These are phyloP conservation scores for Halocaridina rubra DNA, from an alignment of 2,888 invertebrate species.

Conservation along the genomic window DNA sequence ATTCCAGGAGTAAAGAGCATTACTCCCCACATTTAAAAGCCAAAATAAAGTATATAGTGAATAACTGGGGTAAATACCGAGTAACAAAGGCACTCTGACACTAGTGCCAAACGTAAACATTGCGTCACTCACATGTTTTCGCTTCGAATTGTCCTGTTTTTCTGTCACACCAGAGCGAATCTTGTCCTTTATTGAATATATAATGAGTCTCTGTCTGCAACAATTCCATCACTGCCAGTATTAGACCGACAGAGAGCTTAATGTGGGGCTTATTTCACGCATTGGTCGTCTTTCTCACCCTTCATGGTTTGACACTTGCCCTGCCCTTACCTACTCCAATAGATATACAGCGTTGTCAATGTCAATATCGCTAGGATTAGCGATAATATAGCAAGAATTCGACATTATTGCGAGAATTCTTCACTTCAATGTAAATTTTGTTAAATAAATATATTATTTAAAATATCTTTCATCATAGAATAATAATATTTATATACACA, in stretches of 20 bases:
- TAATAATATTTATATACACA: neutral
- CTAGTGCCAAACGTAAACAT: conserved; percentile 38
- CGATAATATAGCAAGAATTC: neutral
- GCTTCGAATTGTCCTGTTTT: conserved; percentile 47
- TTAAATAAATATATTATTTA: neutral
- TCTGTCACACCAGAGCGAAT: conserved; percentile 49
- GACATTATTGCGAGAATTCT: neutral
- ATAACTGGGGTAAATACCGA: too few species aligned
- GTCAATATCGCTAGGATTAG: neutral
- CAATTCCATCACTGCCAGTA: conserved; percentile 37
- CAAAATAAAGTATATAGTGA: too few species aligned
- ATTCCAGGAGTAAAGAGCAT: too few species aligned
- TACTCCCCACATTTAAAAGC: too few species aligned
- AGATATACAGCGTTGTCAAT: neutral
- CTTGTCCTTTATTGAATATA: conserved; percentile 37
- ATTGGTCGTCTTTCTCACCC: conserved; percentile 34
- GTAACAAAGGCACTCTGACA: too few species aligned
- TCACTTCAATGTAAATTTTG: conserved; percentile 15
- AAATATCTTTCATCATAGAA: neutral
- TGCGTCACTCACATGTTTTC: conserved; percentile 41
- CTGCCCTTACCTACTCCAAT: neutral
- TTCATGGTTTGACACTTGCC: neutral
- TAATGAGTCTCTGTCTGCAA: conserved; percentile 49
- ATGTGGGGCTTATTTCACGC: conserved; percentile 49
- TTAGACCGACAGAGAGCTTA: conserved; percentile 2